Conservation (phyloP, 2,888 invertebrate genomes). For the Drosophila imparisetae region DNA sequence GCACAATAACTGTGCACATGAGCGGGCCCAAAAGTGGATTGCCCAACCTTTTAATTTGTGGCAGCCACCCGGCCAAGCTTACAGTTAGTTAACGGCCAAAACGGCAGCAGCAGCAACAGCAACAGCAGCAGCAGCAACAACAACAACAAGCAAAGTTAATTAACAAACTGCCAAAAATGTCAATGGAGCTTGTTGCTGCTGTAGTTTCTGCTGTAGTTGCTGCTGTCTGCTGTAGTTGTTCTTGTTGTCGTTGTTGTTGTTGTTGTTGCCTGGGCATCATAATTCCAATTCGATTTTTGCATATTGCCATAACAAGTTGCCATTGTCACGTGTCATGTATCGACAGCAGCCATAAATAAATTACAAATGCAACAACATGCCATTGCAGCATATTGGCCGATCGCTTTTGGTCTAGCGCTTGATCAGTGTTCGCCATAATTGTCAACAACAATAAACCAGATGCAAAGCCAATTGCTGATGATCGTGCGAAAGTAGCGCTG, state of each 20-base stretch:
- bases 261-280: slow-evolving; percentile 69
- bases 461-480: slow-evolving; percentile 45
- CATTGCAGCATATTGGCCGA: slow-evolving; percentile 67
- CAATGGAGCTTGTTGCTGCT: slow-evolving; percentile 61
- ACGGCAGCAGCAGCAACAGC: slow-evolving; percentile 29
- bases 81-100: slow-evolving; percentile 66
- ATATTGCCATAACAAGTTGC: slow-evolving; percentile 80
- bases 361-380: slow-evolving; percentile 73
- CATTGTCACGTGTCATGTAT: slow-evolving; percentile 79
- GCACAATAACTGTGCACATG: slow-evolving; percentile 63
- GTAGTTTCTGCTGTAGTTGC: slow-evolving; percentile 29
- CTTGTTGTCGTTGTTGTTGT: slow-evolving; percentile 33
- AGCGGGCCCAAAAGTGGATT: slow-evolving; percentile 75
- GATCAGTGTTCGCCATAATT: slow-evolving; percentile 64
- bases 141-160: slow-evolving; percentile 81
- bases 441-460: slow-evolving; percentile 72
- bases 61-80: slow-evolving; percentile 42
- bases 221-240: slow-evolving; percentile 29
- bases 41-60: slow-evolving; percentile 81
- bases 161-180: slow-evolving; percentile 84
- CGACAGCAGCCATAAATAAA: slow-evolving; percentile 78
- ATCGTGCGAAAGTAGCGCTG: slow-evolving; percentile 49
- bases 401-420: slow-evolving; percentile 43
- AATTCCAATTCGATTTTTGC: slow-evolving; percentile 79
- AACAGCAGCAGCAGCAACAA: slow-evolving; percentile 31